These are phyloP conservation scores for Pelodiscus sinensis DNA, from an alignment of 2,113 vertebrate genomes.

Conservation along the genomic window DNA sequence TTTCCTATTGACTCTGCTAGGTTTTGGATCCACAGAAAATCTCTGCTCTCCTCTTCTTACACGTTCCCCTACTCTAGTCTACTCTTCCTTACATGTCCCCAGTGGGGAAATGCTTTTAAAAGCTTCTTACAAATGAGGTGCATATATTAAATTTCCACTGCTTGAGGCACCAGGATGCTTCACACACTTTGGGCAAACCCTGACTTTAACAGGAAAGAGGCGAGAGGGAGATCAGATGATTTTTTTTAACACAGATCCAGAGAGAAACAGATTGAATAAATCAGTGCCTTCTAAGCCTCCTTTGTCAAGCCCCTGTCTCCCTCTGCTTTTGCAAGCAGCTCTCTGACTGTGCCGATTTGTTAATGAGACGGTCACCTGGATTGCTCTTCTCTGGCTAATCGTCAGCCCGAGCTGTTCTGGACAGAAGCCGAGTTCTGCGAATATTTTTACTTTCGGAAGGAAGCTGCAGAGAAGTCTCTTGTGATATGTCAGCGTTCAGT, in stretches of 20 bases:
- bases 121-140: constrained; percentile 47
- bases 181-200: constrained; percentile 29
- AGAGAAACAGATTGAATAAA: constrained; percentile 11
- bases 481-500: neutral
- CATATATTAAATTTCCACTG: constrained; percentile 34
- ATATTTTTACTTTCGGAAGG: neutral
- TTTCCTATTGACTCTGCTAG: constrained; percentile 34
- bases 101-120: neutral
- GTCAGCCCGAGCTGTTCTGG: neutral
- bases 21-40: constrained; percentile 28
- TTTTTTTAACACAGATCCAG: neutral
- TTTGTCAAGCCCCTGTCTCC: neutral
- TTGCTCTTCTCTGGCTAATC: neutral
- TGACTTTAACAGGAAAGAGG: neutral
- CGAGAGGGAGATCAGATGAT: neutral
- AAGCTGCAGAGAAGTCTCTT: neutral
- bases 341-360: neutral
- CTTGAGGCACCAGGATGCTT: constrained; percentile 45
- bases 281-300: neutral
- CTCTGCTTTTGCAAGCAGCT: neutral
- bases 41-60: neutral
- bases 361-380: neutral
- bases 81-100: neutral
- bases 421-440: constrained; percentile 18
- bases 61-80: too few relatives aligned